phyloP scores from a whole-genome alignment of 2,888 invertebrate genomes.

The Orgyia antiqua region DNA sequence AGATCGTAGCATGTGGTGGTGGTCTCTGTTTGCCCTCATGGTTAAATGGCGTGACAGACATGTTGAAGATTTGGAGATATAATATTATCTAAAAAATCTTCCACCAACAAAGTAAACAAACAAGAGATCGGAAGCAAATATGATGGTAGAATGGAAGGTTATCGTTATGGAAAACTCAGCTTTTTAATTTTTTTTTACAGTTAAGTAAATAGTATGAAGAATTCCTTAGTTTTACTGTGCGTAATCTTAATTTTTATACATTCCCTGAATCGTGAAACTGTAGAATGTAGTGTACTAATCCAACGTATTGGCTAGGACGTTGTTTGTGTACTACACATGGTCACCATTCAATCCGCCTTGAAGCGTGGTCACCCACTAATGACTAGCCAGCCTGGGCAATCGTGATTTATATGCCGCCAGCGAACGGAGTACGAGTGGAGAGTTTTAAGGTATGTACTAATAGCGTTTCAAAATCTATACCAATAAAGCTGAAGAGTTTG shows the following conservation, averaged over 20 bases:
- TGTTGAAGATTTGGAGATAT: neutral
- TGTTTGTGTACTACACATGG: conserved; percentile 33
- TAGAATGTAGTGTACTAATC: conserved; percentile 1
- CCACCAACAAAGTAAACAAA: neutral
- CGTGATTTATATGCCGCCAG: conserved; percentile 63
- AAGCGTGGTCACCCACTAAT: conserved; percentile 58
- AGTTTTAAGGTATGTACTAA: conserved; percentile 16
- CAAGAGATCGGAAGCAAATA: neutral
- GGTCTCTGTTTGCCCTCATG: neutral
- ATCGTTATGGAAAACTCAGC: too few species aligned
- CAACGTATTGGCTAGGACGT: conserved; percentile 3
- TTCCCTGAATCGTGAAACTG: neutral
- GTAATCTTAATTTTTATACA: too few species aligned
- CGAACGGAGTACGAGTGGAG: conserved; percentile 23
- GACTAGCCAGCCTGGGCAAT: conserved; percentile 56
- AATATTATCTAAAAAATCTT: too few species aligned
- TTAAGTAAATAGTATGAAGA: too few species aligned
- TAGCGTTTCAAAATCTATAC: too few species aligned
- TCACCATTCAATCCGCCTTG: conserved; percentile 55
- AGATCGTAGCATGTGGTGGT: too few species aligned
- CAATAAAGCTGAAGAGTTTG: too few species aligned
- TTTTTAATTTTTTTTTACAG: too few species aligned
- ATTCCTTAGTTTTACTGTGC: too few species aligned
- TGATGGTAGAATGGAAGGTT: too few species aligned
- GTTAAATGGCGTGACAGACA: neutral